Evolutionary conservation across 2,888 invertebrate genomes (phyloP).

Genomic region (Sipha maydis): DNA sequence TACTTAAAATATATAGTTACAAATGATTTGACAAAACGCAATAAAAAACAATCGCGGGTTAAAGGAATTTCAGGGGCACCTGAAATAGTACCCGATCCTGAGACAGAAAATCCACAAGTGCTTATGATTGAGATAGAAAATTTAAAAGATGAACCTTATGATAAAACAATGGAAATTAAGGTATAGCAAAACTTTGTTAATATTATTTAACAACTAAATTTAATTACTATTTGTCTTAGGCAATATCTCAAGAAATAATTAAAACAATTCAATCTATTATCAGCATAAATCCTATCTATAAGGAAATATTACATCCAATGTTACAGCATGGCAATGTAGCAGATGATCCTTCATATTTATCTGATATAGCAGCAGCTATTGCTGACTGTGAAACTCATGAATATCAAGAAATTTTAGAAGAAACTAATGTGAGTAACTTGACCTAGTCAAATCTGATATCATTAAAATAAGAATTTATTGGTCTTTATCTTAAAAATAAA

Average conservation of each 20-base stretch:
- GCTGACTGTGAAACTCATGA: conserved; percentile 93
- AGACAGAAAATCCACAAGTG: conserved; percentile 69
- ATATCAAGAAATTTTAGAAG: conserved; percentile 91
- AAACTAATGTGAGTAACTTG: conserved; percentile 83
- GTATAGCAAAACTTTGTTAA: conserved; percentile 67
- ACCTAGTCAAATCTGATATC: no score
- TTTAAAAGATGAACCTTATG: conserved; percentile 85
- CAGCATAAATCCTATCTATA: conserved; percentile 94
- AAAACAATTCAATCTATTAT: conserved; percentile 98
- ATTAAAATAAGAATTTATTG: no score
- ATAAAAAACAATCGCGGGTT: conserved; percentile 39
- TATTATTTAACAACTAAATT: conserved; percentile 11
- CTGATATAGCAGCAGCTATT: conserved; percentile 94
- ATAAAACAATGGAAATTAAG: conserved; percentile 94
- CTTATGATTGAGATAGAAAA: conserved; percentile 96
- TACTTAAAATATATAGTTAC: conserved; percentile 40
- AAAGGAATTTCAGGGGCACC: conserved; percentile 7
- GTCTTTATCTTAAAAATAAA: no score
- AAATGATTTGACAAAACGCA: conserved; percentile 43
- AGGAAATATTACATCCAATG: conserved; percentile 98
- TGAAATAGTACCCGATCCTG: conserved; percentile 65
- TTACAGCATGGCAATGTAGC: conserved; percentile 93
- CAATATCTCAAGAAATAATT: conserved; percentile 94
- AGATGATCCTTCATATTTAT: conserved; percentile 97
- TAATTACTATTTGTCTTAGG: conserved; percentile 69